Evolutionary conservation across 2,888 invertebrate genomes (phyloP).

Genomic region (Hanleya hanleyi): DNA sequence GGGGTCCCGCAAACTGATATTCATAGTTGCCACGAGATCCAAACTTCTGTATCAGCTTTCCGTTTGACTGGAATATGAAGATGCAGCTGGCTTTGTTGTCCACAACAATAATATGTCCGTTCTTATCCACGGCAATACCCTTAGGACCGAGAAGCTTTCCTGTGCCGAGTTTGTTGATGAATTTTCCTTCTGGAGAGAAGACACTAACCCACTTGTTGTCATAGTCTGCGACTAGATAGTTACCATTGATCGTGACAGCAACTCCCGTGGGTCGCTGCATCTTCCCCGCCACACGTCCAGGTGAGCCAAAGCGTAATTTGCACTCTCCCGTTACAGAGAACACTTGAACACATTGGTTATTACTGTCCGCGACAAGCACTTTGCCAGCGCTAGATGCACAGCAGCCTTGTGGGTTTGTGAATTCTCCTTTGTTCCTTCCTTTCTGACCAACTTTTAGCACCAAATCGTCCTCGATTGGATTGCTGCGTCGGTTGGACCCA

Average conservation of each 20-base stretch:
- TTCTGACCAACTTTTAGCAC: slow-evolving; percentile 74
- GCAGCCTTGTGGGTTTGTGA: slow-evolving; percentile 76
- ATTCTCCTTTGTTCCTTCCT: slow-evolving; percentile 76
- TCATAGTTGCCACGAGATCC: slow-evolving; percentile 74
- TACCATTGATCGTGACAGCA: slow-evolving; percentile 73
- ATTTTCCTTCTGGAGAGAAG: slow-evolving; percentile 75
- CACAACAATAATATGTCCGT: slow-evolving; percentile 76
- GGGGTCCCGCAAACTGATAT: slow-evolving; percentile 77
- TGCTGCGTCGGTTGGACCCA: slow-evolving; percentile 72
- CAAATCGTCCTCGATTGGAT: slow-evolving; percentile 75
- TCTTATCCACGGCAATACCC: slow-evolving; percentile 74
- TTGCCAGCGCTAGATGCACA: slow-evolving; percentile 72
- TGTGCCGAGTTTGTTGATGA: slow-evolving; percentile 74
- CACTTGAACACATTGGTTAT: slow-evolving; percentile 74
- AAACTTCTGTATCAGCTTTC: slow-evolving; percentile 74
- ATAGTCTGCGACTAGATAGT: slow-evolving; percentile 76
- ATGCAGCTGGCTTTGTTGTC: slow-evolving; percentile 76
- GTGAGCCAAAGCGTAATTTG: slow-evolving; percentile 70
- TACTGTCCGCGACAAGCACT: slow-evolving; percentile 75
- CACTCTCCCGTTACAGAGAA: slow-evolving; percentile 73
- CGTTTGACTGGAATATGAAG: slow-evolving; percentile 75
- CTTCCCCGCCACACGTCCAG: slow-evolving; percentile 76
- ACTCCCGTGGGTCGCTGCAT: slow-evolving; percentile 77
- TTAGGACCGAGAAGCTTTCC: slow-evolving; percentile 76
- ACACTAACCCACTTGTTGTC: slow-evolving; percentile 76